Evolutionary conservation across 2,888 invertebrate genomes (phyloP).

Genomic region (Andrena chrysosceles): DNA sequence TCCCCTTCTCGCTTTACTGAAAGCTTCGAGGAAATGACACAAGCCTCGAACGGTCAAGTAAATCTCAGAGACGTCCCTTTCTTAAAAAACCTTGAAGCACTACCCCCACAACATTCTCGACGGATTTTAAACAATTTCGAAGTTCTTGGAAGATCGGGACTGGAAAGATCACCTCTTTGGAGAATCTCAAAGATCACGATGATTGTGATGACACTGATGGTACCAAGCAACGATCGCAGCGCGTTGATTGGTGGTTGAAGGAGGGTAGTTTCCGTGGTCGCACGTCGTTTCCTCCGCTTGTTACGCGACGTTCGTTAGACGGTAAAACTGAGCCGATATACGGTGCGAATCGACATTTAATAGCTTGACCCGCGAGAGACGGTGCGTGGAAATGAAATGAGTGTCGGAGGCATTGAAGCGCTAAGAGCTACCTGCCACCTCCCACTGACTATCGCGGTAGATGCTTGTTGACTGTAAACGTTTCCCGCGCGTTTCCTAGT

Average conservation of each 20-base stretch:
- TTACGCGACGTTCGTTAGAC: not conserved
- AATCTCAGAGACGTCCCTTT: too few relatives aligned
- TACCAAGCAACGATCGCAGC: not conserved
- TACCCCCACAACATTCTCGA: too few relatives aligned
- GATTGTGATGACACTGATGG: too few relatives aligned
- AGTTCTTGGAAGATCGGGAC: too few relatives aligned
- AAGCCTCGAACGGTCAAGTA: too few relatives aligned
- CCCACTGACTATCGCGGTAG: constrained; percentile 71
- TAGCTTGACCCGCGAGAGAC: constrained; percentile 72
- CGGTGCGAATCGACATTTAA: constrained; percentile 48
- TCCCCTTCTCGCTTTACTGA: too few relatives aligned
- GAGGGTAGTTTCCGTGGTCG: not conserved
- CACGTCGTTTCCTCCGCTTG: not conserved
- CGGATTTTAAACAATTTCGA: too few relatives aligned
- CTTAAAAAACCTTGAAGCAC: too few relatives aligned
- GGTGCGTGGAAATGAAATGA: constrained; percentile 79
- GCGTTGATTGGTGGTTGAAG: not conserved
- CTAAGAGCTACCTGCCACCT: constrained; percentile 81
- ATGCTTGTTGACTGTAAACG: constrained; percentile 30
- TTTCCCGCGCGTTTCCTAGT: constrained; percentile 53
- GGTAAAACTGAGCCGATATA: not conserved
- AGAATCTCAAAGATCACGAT: too few relatives aligned
- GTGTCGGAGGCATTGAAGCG: constrained; percentile 69
- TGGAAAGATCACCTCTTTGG: too few relatives aligned
- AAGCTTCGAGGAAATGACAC: too few relatives aligned